Evolutionary conservation across 2,113 vertebrate species (phyloP), one percentile per base, ranked within the genome.

Genomic region (Callocephalon fimbriatum): DNA sequence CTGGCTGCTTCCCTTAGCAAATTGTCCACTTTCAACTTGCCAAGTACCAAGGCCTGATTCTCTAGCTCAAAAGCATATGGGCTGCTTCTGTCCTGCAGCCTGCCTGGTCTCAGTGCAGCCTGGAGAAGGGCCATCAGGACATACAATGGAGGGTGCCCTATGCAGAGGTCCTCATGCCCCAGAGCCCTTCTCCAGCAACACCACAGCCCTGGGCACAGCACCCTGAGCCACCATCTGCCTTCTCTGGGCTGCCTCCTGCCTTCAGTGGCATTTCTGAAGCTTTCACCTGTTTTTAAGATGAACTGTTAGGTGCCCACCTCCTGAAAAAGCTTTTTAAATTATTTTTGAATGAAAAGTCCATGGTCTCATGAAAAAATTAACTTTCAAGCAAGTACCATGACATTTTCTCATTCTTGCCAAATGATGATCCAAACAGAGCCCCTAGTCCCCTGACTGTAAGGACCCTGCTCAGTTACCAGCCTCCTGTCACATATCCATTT

Each of bases 71-170:
- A 77, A 58, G 21, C 2, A 0, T 35, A 23, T 0, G 2, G 58
- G 45, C 25, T 66, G 51, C 42, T 78, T 16, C 31, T 54, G 14
- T 42, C 44, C 45, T 54, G 53, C 67, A 38, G 25, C 27, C 27
- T 78, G 13, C 16, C 37, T 35, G 50, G 16, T 47, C 18, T 74
- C 3, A 0, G 26, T n/a, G 35, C 20, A 48, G 54, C 47, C 22
- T 6, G 6, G 13, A 50, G 32, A 50, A 70, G 42, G 18, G 21
- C 26, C 0, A 1, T 23, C 2, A 6, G 40, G 26, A 8, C 29
- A 44, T 35, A n/a, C 6, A 4, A 35, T 3, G 35, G 27, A 67
- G 31, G 58, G 16, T 72, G 38, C 15, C 63, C 12, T 1, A 0
- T 42, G 44, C 19, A 32, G 62, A 29, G 6, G 29, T 31, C 14